Conservation (phyloP, 2,888 invertebrate genomes). For the Chironomus tentans region DNA sequence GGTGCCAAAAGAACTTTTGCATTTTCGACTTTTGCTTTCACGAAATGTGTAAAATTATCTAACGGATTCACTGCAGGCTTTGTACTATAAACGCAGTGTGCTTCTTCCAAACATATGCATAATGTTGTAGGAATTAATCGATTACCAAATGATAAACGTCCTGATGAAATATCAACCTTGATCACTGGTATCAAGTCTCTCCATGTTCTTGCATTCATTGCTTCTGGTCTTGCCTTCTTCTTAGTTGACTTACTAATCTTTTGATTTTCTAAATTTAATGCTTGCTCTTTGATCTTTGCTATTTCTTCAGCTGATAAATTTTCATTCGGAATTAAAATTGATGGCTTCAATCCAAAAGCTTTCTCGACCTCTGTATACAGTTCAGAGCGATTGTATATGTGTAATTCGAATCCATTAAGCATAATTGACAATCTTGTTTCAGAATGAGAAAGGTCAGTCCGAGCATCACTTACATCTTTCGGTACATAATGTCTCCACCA, state of each 20-base stretch:
- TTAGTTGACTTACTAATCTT: slow-evolving; percentile 39
- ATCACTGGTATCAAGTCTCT: slow-evolving; percentile 93
- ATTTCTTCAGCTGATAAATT: slow-evolving; percentile 47
- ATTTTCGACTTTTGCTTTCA: slow-evolving; percentile 90
- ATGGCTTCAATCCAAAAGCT: slow-evolving; percentile 73
- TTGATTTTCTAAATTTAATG: slow-evolving; percentile 54
- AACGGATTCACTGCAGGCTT: slow-evolving; percentile 88
- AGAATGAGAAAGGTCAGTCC: slow-evolving; percentile 83
- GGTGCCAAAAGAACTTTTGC: slow-evolving; percentile 93
- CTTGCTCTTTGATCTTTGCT: slow-evolving; percentile 47
- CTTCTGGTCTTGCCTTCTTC: slow-evolving; percentile 57
- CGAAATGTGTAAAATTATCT: slow-evolving; percentile 92
- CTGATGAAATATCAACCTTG: slow-evolving; percentile 86
- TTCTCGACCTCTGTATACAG: slow-evolving; percentile 80
- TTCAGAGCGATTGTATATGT: slow-evolving; percentile 87
- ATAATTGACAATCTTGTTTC: slow-evolving; percentile 85
- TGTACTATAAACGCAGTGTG: slow-evolving; percentile 88
- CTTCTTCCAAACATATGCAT: slow-evolving; percentile 86
- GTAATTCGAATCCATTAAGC: slow-evolving; percentile 89
- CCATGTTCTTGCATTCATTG: slow-evolving; percentile 84
- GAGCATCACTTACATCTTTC: slow-evolving; percentile 83
- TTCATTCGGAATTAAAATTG: slow-evolving; percentile 57
- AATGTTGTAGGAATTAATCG: slow-evolving; percentile 87
- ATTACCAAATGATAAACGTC: slow-evolving; percentile 91
- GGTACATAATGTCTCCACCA: slow-evolving; percentile 97